Evolutionary conservation across 2,888 invertebrate species (phyloP).

Genomic region (Dolomedes plantarius): DNA sequence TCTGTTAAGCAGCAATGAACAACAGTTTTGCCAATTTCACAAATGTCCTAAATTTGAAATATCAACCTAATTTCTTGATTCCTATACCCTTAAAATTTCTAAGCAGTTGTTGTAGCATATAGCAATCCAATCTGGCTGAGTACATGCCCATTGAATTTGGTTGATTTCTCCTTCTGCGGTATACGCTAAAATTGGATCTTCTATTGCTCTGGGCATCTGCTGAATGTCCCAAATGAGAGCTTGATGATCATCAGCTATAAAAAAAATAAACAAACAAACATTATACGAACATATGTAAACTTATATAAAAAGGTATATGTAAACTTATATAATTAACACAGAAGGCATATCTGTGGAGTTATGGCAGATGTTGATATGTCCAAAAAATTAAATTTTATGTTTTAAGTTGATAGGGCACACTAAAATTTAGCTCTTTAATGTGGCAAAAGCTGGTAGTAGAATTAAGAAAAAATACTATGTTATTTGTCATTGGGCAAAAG

Average conservation of each 20-base stretch:
- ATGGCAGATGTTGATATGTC: too few relatives aligned
- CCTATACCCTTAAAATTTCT: slow-evolving; percentile 95
- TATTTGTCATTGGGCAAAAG: too few relatives aligned
- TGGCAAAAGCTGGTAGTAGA: too few relatives aligned
- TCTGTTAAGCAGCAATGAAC: background rate
- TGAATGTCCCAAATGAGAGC: slow-evolving; percentile 99
- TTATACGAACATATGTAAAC: too few relatives aligned
- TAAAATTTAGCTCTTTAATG: too few relatives aligned
- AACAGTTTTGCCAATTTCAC: background rate
- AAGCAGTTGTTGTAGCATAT: slow-evolving; percentile 99
- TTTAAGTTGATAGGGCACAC: too few relatives aligned
- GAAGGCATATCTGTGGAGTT: too few relatives aligned
- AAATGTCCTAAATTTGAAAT: slow-evolving; percentile 55
- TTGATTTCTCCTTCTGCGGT: slow-evolving; percentile 99
- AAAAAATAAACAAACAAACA: background rate
- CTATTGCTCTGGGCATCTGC: slow-evolving; percentile 99
- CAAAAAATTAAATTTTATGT: too few relatives aligned
- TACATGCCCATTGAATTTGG: slow-evolving; percentile 99
- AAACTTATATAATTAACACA: too few relatives aligned
- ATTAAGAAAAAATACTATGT: too few relatives aligned
- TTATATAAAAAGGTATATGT: too few relatives aligned
- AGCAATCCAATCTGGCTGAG: slow-evolving; percentile 99
- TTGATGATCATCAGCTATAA: slow-evolving; percentile 95
- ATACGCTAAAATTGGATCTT: slow-evolving; percentile 99
- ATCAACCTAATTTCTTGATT: slow-evolving; percentile 70